A percentile compares a stretch with the other conserved stretches of the same genome.
Conservation (phyloP, 2,888 invertebrate genomes). For the Euzophera pinguis region DNA sequence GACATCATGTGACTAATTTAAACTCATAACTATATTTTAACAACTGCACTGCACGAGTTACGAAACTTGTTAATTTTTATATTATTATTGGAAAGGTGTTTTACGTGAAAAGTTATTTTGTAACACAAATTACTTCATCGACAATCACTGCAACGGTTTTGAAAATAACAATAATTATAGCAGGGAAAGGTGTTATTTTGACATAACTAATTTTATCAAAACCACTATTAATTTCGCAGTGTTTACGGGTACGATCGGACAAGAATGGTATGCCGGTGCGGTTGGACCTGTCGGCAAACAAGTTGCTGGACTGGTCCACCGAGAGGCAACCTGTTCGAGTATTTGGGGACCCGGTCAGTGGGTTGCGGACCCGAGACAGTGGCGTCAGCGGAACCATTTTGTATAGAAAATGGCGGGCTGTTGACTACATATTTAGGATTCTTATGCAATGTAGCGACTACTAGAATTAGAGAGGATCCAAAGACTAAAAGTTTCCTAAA, state of each 20-base stretch:
- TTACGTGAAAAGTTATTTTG: not conserved
- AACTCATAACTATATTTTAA: too few species aligned
- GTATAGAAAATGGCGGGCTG: not conserved
- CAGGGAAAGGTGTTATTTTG: slow-evolving; percentile 2
- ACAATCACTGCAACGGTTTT: not conserved
- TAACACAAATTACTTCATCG: not conserved
- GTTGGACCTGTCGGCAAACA: slow-evolving; percentile 23
- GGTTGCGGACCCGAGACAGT: slow-evolving; percentile 24
- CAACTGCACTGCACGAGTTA: not conserved
- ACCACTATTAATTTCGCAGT: not conserved
- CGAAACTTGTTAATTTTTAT: not conserved
- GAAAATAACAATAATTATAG: not conserved
- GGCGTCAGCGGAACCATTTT: slow-evolving; percentile 15
- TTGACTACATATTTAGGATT: not conserved
- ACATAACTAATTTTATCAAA: not conserved
- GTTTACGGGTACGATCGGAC: too few species aligned
- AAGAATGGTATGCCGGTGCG: not conserved
- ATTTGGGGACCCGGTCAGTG: slow-evolving; percentile 52
- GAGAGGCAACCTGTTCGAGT: slow-evolving; percentile 34
- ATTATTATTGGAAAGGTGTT: not conserved
- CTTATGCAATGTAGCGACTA: too few species aligned
- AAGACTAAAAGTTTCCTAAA: too few species aligned
- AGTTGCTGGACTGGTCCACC: slow-evolving; percentile 12
- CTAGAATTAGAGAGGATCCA: too few species aligned
- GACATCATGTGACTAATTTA: too few species aligned